Evolutionary conservation across 1,140 invertebrate genomes (phyloP), one percentile per base, ranked within the genome.

Genomic region (Reticulitermes speratus): DNA sequence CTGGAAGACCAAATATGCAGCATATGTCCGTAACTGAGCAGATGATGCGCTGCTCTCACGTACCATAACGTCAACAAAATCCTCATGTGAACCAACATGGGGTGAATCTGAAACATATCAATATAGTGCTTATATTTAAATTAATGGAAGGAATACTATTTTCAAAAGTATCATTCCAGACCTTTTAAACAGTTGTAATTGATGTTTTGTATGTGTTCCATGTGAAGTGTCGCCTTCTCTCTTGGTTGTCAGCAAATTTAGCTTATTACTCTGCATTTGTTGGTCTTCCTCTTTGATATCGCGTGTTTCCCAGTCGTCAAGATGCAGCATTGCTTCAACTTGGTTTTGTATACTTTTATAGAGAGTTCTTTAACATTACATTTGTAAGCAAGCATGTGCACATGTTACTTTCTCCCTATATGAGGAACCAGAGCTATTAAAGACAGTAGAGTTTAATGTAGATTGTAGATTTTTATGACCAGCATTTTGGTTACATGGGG

Each of bases 51-150:
- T 52, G 11, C 25, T 52, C 48, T 30, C 48, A 65, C 52, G 19
- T 55, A 85, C 84, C 52, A 65, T 14, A 65, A 52, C 85, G 25
- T 81, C 85, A 85, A 38, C 55, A 59, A 59, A 48, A 59, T 38
- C 59, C 45, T 48, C 59, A 11, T 32, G 44, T 84, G 52, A 6
- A 48, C 52, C 14, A 55, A 21, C 52, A 55, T 55, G 65, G n/a
- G 86, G 86, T 86, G 45, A 86, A 59, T 86, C 86, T 86, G 83
- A 86, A 86, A 87, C 87, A 87, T 87, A 87, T 87, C 87, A 87
- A 48, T 65, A 85, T 87, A 87, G 87, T 87, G 87, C 87, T 87
- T 87, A 87, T 45, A 87, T 87, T 84, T 82, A 44, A 83, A 86
- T 75, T 52, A 82, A 38, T 83, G 86, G 85, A 86, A 86, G 85